Conservation (phyloP, 2,113 vertebrate genomes). For the Thalassarche chlororhynchos region DNA sequence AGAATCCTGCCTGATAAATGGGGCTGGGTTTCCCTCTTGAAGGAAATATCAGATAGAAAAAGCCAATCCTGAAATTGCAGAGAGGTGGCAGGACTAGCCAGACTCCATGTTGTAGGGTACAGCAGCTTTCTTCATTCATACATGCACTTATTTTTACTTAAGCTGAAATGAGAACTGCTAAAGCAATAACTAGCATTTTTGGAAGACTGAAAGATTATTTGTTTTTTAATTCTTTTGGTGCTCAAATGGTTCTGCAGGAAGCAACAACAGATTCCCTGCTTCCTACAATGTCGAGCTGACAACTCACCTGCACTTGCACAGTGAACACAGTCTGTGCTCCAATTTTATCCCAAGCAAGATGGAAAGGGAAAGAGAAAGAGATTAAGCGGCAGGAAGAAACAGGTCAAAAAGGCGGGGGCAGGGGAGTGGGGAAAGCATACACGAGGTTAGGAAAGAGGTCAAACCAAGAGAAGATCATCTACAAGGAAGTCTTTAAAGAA, state of each 20-base stretch:
- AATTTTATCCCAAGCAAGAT: not conserved
- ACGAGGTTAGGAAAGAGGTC: constrained; percentile 35
- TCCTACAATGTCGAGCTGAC: not conserved
- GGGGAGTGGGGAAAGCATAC: not conserved
- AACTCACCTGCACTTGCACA: not conserved
- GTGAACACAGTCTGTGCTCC: not conserved
- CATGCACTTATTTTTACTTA: not conserved
- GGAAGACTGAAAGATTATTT: not conserved
- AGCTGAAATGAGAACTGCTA: not conserved
- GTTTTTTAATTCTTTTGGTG: not conserved
- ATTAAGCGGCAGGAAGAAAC: not conserved
- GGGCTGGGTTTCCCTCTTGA: not conserved
- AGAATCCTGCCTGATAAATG: not conserved
- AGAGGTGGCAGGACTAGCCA: not conserved
- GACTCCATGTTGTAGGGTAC: not conserved
- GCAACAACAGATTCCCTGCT: not conserved
- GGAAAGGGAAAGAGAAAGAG: not conserved
- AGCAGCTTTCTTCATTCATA: not conserved
- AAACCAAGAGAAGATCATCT: constrained; percentile 14
- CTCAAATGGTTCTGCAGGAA: not conserved
- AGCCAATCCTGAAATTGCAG: not conserved
- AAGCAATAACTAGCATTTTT: not conserved
- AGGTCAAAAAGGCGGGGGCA: not conserved
- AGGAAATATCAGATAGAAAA: not conserved
- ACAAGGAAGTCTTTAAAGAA: constrained; percentile 33